Percentiles rank a stretch among this genome's conserved stretches.
These are phyloP conservation scores for Diaprepes abbreviatus DNA, from an alignment of 2,888 invertebrate genomes.

Conservation along the genomic window DNA sequence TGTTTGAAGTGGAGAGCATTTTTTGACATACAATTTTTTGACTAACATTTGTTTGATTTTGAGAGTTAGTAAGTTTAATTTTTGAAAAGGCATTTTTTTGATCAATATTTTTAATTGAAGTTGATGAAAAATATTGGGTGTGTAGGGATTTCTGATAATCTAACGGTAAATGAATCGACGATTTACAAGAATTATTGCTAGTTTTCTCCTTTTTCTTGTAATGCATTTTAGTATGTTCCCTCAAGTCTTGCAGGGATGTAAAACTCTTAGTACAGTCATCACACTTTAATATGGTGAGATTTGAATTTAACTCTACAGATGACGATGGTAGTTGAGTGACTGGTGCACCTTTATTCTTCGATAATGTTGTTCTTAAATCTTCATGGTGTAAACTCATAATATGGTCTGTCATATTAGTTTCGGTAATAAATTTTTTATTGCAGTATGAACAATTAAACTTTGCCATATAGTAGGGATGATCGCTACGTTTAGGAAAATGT, in stretches of 20 bases:
- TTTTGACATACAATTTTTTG: too few species aligned
- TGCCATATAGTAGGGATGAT: not conserved
- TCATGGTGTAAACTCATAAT: too few species aligned
- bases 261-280: not conserved
- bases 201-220: not conserved
- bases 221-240: slow-evolving; percentile 1
- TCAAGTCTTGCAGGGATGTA: not conserved
- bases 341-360: not conserved
- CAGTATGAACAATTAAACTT: not conserved
- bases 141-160: not conserved
- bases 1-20: too few species aligned
- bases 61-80: too few species aligned
- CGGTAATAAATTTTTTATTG: not conserved
- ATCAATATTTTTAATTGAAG: too few species aligned
- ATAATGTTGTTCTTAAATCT: not conserved
- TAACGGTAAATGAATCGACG: not conserved
- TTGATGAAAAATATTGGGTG: too few species aligned
- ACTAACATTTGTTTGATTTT: too few species aligned
- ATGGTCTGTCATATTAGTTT: too few species aligned
- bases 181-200: not conserved
- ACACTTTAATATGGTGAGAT: not conserved
- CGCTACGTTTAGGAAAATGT: not conserved
- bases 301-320: not conserved
- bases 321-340: not conserved
- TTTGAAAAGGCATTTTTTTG: too few species aligned